phyloP scores from a whole-genome alignment of 2,888 invertebrate genomes.

The Exocentrus adspersus region DNA sequence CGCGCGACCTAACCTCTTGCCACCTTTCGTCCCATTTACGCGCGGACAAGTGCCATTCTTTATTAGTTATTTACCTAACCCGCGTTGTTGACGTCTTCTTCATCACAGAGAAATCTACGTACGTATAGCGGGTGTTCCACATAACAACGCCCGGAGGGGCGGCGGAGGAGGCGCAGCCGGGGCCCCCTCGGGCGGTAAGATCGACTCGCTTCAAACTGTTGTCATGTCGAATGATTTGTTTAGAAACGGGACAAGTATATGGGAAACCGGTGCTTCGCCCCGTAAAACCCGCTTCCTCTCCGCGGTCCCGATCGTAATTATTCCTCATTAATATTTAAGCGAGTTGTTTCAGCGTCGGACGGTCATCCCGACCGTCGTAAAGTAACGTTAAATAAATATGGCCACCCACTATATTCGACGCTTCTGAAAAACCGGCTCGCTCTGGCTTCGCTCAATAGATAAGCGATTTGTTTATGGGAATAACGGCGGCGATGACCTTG shows the following conservation, averaged over 20 bases:
- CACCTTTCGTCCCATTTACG: not conserved
- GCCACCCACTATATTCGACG: constrained; percentile 14
- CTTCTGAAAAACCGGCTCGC: constrained; percentile 8
- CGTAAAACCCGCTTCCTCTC: too few species aligned
- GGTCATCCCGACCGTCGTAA: constrained; percentile 5
- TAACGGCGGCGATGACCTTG: constrained; percentile 6
- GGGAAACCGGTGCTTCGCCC: too few species aligned
- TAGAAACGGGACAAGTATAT: too few species aligned
- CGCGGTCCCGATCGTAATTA: constrained; percentile 12
- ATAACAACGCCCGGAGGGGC: not conserved
- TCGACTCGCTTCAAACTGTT: too few species aligned
- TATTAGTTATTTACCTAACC: too few species aligned
- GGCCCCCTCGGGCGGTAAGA: too few species aligned
- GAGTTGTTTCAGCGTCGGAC: constrained; percentile 6
- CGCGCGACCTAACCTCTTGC: not conserved
- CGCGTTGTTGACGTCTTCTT: not conserved
- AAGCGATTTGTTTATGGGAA: constrained; percentile 15
- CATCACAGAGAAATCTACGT: not conserved
- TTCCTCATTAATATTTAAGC: constrained; percentile 21
- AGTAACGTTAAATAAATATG: constrained; percentile 19
- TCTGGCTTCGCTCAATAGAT: too few species aligned
- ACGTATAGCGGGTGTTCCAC: not conserved
- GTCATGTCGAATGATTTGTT: too few species aligned
- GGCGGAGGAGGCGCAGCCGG: too few species aligned
- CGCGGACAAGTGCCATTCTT: not conserved